Conservation (phyloP, 2,888 invertebrate genomes). For the Luperina nickerlii region DNA sequence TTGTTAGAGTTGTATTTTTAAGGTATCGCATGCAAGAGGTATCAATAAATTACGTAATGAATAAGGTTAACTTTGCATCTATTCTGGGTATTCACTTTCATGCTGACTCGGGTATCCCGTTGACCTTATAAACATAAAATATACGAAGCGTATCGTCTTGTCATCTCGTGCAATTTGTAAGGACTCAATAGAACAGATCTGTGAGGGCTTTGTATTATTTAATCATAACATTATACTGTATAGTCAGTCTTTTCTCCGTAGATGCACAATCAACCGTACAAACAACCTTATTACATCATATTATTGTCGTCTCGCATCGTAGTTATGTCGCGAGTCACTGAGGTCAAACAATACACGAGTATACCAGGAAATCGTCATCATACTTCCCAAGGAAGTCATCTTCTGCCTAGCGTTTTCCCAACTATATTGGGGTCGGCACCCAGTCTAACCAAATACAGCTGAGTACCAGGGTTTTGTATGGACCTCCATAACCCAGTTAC, state of each 20-base stretch:
- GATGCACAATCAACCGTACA: not conserved
- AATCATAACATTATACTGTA: not conserved
- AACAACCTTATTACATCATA: constrained; percentile 6
- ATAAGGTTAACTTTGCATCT: constrained; percentile 22
- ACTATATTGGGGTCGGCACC: not conserved
- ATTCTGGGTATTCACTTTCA: constrained; percentile 31
- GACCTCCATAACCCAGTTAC: too few relatives aligned
- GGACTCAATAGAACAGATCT: constrained; percentile 26
- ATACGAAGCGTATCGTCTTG: constrained; percentile 28
- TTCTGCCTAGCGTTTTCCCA: not conserved
- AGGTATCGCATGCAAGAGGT: constrained; percentile 32
- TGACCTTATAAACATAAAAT: constrained; percentile 37
- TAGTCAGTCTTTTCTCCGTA: not conserved
- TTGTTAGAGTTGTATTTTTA: constrained; percentile 4
- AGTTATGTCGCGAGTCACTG: not conserved
- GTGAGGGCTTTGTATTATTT: constrained; percentile 3
- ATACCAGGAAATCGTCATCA: constrained; percentile 13
- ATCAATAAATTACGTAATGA: constrained; percentile 30
- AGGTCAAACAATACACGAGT: not conserved
- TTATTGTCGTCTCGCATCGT: not conserved
- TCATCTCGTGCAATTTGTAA: constrained; percentile 47
- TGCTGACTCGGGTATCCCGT: constrained; percentile 53
- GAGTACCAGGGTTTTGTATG: not conserved
- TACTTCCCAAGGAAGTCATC: constrained; percentile 2
- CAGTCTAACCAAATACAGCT: not conserved